Percentiles rank a stretch among this genome's conserved stretches.
Evolutionary conservation across 2,113 vertebrate genomes (phyloP).

Genomic region (Lichenostomus cassidix): DNA sequence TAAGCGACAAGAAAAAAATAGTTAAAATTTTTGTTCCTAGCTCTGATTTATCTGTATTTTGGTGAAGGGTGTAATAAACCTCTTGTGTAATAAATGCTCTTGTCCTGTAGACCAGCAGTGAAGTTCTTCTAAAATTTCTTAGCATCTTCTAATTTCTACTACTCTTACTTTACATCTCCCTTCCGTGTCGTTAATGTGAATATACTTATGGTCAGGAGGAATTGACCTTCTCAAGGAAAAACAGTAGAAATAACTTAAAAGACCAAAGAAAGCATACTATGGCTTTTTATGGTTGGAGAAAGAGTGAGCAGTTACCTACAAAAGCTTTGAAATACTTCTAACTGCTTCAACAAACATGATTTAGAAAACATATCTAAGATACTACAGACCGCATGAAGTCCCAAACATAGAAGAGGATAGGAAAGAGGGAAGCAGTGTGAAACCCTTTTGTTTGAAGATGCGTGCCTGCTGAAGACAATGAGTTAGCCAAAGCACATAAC

Average conservation of each 20-base stretch:
- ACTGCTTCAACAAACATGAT: background rate
- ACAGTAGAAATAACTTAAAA: background rate
- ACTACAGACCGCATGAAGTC: background rate
- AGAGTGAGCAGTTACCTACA: background rate
- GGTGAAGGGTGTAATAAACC: background rate
- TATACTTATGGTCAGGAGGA: background rate
- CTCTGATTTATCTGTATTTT: background rate
- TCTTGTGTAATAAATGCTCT: background rate
- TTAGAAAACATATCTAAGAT: background rate
- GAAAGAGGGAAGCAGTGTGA: background rate
- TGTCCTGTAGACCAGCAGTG: background rate
- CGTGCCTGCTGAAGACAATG: background rate
- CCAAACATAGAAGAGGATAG: background rate
- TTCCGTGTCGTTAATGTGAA: background rate
- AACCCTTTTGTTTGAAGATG: background rate
- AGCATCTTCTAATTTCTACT: background rate
- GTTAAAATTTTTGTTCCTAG: background rate
- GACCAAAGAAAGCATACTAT: background rate
- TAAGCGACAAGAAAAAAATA: background rate
- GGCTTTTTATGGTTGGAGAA: background rate
- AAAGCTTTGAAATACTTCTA: background rate
- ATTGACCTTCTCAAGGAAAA: background rate
- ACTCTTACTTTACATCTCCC: background rate
- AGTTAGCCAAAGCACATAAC: background rate
- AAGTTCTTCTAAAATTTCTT: background rate